phyloP scores from a whole-genome alignment of 2,888 invertebrate species.

The Aelia acuminata region DNA sequence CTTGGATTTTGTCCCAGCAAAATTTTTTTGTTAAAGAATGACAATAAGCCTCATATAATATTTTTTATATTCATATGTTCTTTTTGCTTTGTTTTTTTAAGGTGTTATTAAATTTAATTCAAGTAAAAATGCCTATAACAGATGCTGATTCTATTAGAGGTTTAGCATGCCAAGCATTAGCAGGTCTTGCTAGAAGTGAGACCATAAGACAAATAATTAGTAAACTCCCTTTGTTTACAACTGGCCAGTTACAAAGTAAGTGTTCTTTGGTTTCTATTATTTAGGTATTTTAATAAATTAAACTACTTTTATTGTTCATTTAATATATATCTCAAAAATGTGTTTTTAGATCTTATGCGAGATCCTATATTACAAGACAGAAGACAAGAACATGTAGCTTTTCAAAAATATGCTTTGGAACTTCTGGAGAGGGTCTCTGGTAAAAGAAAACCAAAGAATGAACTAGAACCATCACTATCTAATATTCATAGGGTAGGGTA shows the following conservation, averaged over 20 bases:
- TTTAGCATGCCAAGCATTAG: conserved; percentile 92
- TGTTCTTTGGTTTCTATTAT: background rate
- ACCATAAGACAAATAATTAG: conserved; percentile 95
- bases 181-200: conserved; percentile 93
- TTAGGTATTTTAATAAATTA: background rate
- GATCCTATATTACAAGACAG: conserved; percentile 98
- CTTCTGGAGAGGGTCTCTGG: conserved; percentile 92
- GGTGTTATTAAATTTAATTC: conserved; percentile 89
- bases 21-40: too few species aligned
- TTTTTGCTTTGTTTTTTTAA: conserved; percentile 68
- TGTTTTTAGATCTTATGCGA: conserved; percentile 88
- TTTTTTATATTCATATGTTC: too few species aligned
- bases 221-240: conserved; percentile 93
- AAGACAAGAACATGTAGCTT: conserved; percentile 93
- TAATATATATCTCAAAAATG: conserved; percentile 60
- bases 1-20: too few species aligned
- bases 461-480: conserved; percentile 88
- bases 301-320: background rate
- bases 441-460: conserved; percentile 85
- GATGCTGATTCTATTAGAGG: conserved; percentile 96
- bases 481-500: conserved; percentile 87
- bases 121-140: conserved; percentile 93
- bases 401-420: conserved; percentile 94
- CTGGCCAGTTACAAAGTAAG: conserved; percentile 89
- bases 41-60: too few species aligned